Conservation (phyloP, 2,888 invertebrate genomes). For the Drosophila testacea region DNA sequence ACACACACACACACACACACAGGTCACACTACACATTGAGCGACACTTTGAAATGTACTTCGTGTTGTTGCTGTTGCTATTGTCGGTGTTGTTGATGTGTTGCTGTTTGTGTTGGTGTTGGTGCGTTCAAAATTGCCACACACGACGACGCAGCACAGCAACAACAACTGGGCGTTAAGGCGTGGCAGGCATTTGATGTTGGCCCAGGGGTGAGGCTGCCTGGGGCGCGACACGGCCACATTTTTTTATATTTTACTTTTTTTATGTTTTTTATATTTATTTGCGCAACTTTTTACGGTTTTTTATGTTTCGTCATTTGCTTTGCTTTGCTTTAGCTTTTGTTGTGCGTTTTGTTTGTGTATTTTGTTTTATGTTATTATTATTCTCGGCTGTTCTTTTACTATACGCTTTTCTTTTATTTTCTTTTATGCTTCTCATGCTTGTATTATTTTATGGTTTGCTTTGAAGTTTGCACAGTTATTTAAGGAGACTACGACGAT, state of each 20-base stretch:
- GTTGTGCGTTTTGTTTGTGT: conserved; percentile 28
- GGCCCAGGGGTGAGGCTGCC: conserved; percentile 11
- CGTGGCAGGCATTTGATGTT: conserved; percentile 36
- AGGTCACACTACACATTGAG: conserved; percentile 25
- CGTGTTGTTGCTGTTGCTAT: conserved; percentile 25
- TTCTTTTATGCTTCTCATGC: conserved; percentile 42
- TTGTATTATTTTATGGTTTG: conserved; percentile 31
- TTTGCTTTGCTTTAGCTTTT: conserved; percentile 32
- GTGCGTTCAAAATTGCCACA: conserved; percentile 45
- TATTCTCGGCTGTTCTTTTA: conserved; percentile 39
- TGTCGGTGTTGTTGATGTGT: conserved; percentile 34
- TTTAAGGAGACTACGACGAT: conserved; percentile 42
- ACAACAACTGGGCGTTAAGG: conserved; percentile 40
- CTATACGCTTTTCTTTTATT: conserved; percentile 38
- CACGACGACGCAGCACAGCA: conserved; percentile 25
- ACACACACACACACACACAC: conserved; percentile 21
- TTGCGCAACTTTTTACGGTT: conserved; percentile 61
- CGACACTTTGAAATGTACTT: conserved; percentile 61
- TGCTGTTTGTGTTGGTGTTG: conserved; percentile 42
- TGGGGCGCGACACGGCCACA: conserved; percentile 33
- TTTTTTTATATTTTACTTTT: conserved; percentile 28
- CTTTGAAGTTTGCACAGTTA: conserved; percentile 58
- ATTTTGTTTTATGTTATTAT: conserved; percentile 35
- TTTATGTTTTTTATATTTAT: conserved; percentile 30
- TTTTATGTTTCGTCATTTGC: conserved; percentile 56